A percentile compares a stretch with the other conserved stretches of the same genome.
Evolutionary conservation across 2,113 vertebrate genomes (phyloP).

Genomic region (Etheostoma spectabile): DNA sequence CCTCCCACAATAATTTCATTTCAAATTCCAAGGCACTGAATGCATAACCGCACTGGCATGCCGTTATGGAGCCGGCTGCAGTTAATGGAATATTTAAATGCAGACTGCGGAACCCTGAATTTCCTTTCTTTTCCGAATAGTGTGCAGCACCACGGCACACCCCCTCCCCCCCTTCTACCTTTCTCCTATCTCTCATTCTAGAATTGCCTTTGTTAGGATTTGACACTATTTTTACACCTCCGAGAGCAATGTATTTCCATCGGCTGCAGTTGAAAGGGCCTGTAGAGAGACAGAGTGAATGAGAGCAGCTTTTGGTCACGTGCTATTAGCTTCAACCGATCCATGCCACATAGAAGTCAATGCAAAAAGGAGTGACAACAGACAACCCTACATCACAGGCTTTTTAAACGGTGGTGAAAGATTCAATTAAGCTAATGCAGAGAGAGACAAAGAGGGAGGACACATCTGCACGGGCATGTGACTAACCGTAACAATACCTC

Average conservation of each 20-base stretch:
- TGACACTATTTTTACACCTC: slow-evolving; percentile 72
- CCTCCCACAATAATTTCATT: slow-evolving; percentile 82
- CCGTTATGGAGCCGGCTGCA: slow-evolving; percentile 77
- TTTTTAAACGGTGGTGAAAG: slow-evolving; percentile 26
- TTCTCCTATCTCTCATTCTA: slow-evolving; percentile 49
- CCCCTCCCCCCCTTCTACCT: slow-evolving; percentile 13
- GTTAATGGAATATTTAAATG: slow-evolving; percentile 87
- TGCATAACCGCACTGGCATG: slow-evolving; percentile 72
- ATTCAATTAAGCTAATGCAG: slow-evolving; percentile 69
- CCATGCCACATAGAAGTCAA: slow-evolving; percentile 36
- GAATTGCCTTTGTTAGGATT: slow-evolving; percentile 75
- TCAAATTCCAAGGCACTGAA: slow-evolving; percentile 80
- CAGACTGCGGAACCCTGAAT: slow-evolving; percentile 66
- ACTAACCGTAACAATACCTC: slow-evolving; percentile 24
- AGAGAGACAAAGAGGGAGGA: background rate
- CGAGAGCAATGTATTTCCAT: slow-evolving; percentile 48
- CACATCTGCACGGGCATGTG: slow-evolving; percentile 17
- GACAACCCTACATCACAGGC: background rate
- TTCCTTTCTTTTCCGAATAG: slow-evolving; percentile 64
- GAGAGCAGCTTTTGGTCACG: slow-evolving; percentile 39
- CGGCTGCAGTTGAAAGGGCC: slow-evolving; percentile 44
- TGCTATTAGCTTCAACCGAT: slow-evolving; percentile 53
- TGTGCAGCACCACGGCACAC: background rate
- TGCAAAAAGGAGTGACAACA: slow-evolving; percentile 13
- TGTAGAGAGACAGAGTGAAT: slow-evolving; percentile 30